phyloP scores from a whole-genome alignment of 2,113 vertebrate genomes.

The Jaculus jaculus region DNA sequence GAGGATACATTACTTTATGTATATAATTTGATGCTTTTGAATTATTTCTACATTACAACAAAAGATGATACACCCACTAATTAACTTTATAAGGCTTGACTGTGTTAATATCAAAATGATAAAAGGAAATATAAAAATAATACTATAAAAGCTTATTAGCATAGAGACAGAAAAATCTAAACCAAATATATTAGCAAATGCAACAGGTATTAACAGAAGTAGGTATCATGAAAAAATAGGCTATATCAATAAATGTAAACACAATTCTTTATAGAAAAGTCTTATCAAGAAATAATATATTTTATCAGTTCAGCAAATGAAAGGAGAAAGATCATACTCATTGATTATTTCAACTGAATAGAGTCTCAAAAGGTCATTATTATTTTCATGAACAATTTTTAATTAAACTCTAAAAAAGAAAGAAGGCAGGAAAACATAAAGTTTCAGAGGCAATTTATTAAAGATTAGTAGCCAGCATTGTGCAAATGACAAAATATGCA shows the following conservation, averaged over 20 bases:
- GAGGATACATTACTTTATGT: background rate
- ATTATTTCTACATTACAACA: background rate
- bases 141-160: background rate
- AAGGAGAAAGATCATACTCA: background rate
- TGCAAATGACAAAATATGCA: background rate
- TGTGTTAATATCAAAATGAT: background rate
- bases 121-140: background rate
- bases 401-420: conserved; percentile 14
- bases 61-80: background rate
- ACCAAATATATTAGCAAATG: background rate
- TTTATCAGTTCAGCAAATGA: background rate
- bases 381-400: background rate
- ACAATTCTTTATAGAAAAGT: background rate
- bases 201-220: background rate
- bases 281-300: background rate
- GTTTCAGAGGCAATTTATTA: background rate
- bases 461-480: background rate
- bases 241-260: background rate
- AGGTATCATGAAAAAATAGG: background rate
- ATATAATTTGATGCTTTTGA: background rate
- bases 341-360: conserved; percentile 5
- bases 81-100: background rate
- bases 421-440: background rate
- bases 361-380: background rate
- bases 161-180: background rate